Evolutionary conservation across 1,140 invertebrate genomes (phyloP).

Genomic region (Papilio dardanus): DNA sequence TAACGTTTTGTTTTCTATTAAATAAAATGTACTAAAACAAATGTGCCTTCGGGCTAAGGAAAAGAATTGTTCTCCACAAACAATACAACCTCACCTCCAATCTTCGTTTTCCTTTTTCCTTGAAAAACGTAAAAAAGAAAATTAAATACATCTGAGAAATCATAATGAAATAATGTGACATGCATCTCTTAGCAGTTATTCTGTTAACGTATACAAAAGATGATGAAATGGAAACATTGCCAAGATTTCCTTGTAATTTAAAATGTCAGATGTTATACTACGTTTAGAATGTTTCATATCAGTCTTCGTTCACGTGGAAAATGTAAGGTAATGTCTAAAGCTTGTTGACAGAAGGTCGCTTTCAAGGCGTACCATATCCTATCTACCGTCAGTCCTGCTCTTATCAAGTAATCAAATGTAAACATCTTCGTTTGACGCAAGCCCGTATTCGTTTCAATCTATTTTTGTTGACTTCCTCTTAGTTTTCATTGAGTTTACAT

Average conservation of each 20-base stretch:
- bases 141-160: constrained; percentile 54
- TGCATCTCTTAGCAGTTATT: constrained; percentile 18
- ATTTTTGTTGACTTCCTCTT: constrained; percentile 18
- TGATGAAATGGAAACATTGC: constrained; percentile 22
- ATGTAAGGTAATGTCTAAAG: constrained; percentile 57
- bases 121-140: constrained; percentile 43
- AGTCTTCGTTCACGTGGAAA: constrained; percentile 43
- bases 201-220: neutral
- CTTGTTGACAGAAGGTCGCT: constrained; percentile 64
- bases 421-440: constrained; percentile 48
- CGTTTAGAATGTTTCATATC: constrained; percentile 42
- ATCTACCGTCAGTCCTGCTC: constrained; percentile 45
- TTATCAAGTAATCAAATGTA: constrained; percentile 62
- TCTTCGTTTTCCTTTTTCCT: constrained; percentile 44
- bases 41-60: constrained; percentile 57
- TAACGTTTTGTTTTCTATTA: neutral
- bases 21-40: constrained; percentile 37
- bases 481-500: neutral
- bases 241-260: neutral
- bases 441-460: constrained; percentile 39
- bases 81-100: constrained; percentile 51
- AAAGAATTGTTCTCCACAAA: constrained; percentile 54
- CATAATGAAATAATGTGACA: constrained; percentile 35
- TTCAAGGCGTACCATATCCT: constrained; percentile 47
- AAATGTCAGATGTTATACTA: neutral